phyloP scores from a whole-genome alignment of 1,140 invertebrate species.

The Augochlora pura region DNA sequence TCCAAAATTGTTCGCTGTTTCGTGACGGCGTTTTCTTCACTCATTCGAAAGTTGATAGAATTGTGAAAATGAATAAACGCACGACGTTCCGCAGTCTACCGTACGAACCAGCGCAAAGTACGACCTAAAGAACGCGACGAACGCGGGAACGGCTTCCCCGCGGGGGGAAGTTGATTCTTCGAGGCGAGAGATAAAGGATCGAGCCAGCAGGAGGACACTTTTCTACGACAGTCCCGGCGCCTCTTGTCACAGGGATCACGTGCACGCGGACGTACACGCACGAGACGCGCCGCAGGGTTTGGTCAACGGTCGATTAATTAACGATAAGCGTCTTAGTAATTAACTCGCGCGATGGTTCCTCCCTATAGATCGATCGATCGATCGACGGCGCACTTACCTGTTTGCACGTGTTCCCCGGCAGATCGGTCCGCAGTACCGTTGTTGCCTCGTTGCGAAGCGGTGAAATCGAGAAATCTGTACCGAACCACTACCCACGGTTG shows the following conservation, averaged over 20 bases:
- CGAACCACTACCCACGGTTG: neutral
- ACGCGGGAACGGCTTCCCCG: slow-evolving; percentile 6
- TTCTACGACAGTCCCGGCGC: neutral
- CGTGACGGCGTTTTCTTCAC: no score
- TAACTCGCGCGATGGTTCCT: slow-evolving; percentile 29
- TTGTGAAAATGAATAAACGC: no score
- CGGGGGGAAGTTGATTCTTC: slow-evolving; percentile 20
- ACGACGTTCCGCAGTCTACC: no score
- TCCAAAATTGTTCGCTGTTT: no score
- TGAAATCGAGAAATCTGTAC: neutral
- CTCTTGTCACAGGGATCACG: slow-evolving; percentile 29
- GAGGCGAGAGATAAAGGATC: neutral
- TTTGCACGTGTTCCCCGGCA: neutral
- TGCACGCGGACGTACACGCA: neutral
- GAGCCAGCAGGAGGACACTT: no score
- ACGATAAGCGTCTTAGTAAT: slow-evolving; percentile 7
- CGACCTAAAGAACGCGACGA: no score
- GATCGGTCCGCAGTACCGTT: neutral
- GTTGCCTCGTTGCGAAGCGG: no score
- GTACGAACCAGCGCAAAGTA: no score
- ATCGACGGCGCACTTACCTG: slow-evolving; percentile 9
- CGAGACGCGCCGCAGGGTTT: no score
- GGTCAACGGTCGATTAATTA: neutral
- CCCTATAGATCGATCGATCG: neutral
- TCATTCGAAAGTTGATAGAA: no score